Evolutionary conservation across 2,113 vertebrate species (phyloP).

Genomic region (Albula goreensis): DNA sequence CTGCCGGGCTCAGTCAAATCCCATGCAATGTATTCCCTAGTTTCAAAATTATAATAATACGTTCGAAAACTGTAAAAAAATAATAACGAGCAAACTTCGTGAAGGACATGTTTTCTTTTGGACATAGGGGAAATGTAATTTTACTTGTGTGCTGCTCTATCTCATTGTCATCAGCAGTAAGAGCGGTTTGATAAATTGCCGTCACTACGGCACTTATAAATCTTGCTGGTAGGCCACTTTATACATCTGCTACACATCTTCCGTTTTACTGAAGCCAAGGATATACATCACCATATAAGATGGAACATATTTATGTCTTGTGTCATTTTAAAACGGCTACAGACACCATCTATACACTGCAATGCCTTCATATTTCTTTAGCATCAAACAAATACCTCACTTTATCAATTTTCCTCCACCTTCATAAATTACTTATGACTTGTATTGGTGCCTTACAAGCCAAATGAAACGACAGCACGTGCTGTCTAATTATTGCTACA

Average conservation of each 20-base stretch:
- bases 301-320: background rate
- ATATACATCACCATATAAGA: background rate
- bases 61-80: background rate
- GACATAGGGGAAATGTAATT: background rate
- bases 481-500: background rate
- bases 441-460: no score
- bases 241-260: background rate
- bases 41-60: background rate
- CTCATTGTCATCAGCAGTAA: background rate
- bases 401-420: background rate
- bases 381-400: background rate
- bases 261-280: background rate
- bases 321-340: background rate
- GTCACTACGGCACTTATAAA: background rate
- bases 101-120: background rate
- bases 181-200: background rate
- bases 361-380: background rate
- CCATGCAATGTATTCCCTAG: background rate
- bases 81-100: background rate
- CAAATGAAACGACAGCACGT: no score
- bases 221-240: background rate
- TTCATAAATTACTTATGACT: background rate
- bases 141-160: background rate
- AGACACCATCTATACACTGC: background rate
- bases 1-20: background rate